Evolutionary conservation across 37 sponge, comb jelly and placozoan genomes (phyloP).

Genomic region (Halisarca cf. caerulea): DNA sequence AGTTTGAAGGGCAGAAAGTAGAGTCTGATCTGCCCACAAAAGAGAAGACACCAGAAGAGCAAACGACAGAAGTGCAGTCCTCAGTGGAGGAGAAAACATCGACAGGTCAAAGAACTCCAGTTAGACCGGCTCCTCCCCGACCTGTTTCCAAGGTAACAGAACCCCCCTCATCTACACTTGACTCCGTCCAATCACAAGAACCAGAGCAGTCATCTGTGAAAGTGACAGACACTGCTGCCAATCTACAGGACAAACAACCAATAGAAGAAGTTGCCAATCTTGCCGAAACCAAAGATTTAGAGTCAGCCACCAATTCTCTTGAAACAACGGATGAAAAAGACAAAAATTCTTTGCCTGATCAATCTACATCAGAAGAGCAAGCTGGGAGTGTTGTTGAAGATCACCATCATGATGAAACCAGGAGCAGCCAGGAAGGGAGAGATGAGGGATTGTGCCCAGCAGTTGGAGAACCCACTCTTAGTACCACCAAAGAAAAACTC

Average conservation of each 20-base stretch:
- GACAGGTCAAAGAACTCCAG: too few species aligned
- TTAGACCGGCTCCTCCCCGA: too few species aligned
- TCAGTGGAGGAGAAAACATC: too few species aligned
- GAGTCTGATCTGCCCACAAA: too few species aligned
- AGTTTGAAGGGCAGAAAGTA: too few species aligned
- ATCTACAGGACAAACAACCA: too few species aligned
- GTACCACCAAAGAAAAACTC: not conserved
- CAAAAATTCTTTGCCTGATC: not conserved
- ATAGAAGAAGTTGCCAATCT: too few species aligned
- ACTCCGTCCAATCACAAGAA: too few species aligned
- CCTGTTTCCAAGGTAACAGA: too few species aligned
- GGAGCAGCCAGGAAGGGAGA: not conserved
- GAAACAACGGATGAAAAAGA: not conserved
- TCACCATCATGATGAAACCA: not conserved
- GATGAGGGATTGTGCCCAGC: not conserved
- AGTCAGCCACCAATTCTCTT: not conserved
- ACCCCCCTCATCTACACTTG: too few species aligned
- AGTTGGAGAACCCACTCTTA: not conserved
- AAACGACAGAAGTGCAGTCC: too few species aligned
- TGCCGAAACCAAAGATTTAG: not conserved
- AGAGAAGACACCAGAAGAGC: too few species aligned
- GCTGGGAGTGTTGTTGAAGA: not conserved
- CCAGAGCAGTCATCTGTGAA: not conserved
- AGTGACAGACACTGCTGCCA: not conserved
- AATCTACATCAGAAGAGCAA: not conserved